These are phyloP conservation scores for Pangasius sanitwongsei DNA, from an alignment of 2,797 vertebrate genomes.

Conservation along the genomic window DNA sequence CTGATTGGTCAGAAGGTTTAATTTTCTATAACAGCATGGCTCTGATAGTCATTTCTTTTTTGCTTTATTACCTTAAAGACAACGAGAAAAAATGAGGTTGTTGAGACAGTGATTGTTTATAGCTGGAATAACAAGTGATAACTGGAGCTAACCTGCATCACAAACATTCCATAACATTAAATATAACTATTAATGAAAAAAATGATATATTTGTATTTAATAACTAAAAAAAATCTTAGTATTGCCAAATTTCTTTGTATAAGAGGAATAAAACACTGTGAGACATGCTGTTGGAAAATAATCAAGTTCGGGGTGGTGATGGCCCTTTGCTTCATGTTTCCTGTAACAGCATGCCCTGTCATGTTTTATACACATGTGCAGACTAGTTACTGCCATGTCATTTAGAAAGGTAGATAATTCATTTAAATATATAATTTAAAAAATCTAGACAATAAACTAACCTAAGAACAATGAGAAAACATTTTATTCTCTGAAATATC, in stretches of 20 bases:
- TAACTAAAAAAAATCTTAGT: not conserved
- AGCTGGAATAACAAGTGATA: not conserved
- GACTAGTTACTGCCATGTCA: not conserved
- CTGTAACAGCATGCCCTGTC: not conserved
- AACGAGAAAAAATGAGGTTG: not conserved
- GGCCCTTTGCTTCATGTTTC: not conserved
- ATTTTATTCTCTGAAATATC: not conserved
- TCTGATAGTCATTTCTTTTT: not conserved
- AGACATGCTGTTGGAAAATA: not conserved
- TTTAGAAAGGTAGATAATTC: not conserved
- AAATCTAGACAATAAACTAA: not conserved
- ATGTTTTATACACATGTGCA: not conserved
- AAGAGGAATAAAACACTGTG: not conserved
- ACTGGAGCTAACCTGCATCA: not conserved
- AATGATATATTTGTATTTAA: not conserved
- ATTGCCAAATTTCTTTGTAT: not conserved
- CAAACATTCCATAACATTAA: not conserved
- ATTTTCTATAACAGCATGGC: not conserved
- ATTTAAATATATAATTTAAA: not conserved
- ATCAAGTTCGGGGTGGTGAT: not conserved
- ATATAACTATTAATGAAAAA: no score
- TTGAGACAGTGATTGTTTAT: not conserved
- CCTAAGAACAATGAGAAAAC: not conserved
- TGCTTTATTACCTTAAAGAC: not conserved
- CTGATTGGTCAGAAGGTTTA: not conserved